phyloP scores from a whole-genome alignment of 2,888 invertebrate species.

The Melangyna quadrimaculata region DNA sequence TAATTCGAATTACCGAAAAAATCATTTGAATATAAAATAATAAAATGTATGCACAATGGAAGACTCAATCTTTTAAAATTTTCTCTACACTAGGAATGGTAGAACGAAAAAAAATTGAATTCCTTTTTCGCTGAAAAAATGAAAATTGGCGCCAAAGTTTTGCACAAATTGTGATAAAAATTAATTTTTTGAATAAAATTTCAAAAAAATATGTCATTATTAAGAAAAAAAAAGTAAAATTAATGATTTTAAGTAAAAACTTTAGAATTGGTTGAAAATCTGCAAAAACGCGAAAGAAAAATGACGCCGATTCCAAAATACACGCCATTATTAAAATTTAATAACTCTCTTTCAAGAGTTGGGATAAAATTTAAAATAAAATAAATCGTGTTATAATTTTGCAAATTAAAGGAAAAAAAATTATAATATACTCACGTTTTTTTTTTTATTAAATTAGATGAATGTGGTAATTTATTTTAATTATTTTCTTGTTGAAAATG shows the following conservation, averaged over 20 bases:
- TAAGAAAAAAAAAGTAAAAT: constrained; percentile 15
- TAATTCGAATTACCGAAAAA: neutral
- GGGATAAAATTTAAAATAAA: neutral
- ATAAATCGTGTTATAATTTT: neutral
- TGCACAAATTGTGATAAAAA: neutral
- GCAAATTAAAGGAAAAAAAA: neutral
- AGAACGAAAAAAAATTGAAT: neutral
- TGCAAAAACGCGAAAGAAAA: constrained; percentile 23
- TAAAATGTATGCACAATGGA: neutral
- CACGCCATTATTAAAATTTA: constrained; percentile 58
- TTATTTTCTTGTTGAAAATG: neutral
- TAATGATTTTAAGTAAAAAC: neutral
- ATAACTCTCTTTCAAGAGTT: constrained; percentile 1
- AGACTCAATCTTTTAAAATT: neutral
- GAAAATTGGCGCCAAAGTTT: constrained; percentile 57
- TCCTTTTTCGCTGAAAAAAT: neutral
- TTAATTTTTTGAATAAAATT: neutral
- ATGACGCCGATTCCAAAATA: constrained; percentile 56
- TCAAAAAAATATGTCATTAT: neutral
- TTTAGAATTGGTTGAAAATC: neutral
- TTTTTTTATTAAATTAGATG: neutral
- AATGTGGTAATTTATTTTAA: constrained; percentile 5
- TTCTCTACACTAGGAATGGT: neutral
- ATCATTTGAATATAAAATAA: neutral
- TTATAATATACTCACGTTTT: neutral